Conservation (phyloP, 1,140 invertebrate genomes). For the Pectinophora gossypiella region DNA sequence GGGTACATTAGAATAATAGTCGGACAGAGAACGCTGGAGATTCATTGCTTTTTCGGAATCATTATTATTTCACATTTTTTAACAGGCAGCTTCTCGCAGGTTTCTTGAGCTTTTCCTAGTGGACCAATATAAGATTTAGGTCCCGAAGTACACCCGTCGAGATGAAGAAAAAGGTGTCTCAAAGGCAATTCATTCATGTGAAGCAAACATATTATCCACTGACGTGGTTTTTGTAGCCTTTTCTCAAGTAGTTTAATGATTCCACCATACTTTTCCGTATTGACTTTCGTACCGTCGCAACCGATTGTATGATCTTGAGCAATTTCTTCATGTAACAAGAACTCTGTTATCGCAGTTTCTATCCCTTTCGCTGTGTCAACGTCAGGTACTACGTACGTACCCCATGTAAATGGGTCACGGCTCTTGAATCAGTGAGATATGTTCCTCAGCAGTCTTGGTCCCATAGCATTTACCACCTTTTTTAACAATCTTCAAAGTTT, state of each 20-base stretch:
- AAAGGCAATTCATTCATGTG: constrained; percentile 39
- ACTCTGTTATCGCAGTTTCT: constrained; percentile 14
- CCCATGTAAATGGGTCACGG: constrained; percentile 1
- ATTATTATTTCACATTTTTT: background rate
- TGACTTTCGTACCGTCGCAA: constrained; percentile 41
- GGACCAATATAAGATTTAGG: constrained; percentile 29
- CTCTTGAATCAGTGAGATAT: constrained; percentile 6
- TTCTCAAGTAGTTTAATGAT: constrained; percentile 19
- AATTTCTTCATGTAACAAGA: constrained; percentile 16
- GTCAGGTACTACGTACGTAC: constrained; percentile 17
- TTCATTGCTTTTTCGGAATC: too few relatives aligned
- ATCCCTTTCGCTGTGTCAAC: constrained; percentile 19
- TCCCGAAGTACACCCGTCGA: constrained; percentile 32
- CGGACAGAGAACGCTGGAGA: too few relatives aligned
- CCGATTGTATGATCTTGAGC: constrained; percentile 23
- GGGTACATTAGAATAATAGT: too few relatives aligned
- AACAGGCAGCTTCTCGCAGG: constrained; percentile 3
- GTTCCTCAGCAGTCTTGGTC: constrained; percentile 2
- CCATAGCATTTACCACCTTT: constrained; percentile 24
- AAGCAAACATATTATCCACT: constrained; percentile 36
- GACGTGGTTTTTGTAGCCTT: constrained; percentile 17
- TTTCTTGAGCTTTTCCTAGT: constrained; percentile 28
- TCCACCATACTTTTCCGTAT: constrained; percentile 34
- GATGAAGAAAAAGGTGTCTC: constrained; percentile 34
- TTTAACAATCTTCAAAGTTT: constrained; percentile 30